phyloP scores from a whole-genome alignment of 2,888 invertebrate genomes.

The Luperina testacea region DNA sequence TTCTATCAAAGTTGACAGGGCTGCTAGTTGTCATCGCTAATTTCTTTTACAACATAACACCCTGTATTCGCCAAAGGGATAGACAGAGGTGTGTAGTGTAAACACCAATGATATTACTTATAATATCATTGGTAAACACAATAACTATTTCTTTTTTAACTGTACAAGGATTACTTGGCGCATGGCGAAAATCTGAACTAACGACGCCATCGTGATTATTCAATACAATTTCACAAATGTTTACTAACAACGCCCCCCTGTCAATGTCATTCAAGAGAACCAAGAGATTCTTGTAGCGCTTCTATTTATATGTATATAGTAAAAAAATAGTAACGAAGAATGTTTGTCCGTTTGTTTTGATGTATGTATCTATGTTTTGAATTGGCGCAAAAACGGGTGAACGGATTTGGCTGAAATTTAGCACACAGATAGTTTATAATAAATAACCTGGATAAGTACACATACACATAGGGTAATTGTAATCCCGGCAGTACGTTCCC shows the following conservation, averaged over 20 bases:
- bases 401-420: background rate
- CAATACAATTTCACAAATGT: background rate
- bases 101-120: too few species aligned
- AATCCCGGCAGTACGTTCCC: too few species aligned
- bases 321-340: too few species aligned
- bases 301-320: background rate
- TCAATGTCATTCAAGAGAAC: background rate
- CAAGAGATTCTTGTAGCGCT: background rate
- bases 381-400: background rate
- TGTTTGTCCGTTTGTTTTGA: too few species aligned
- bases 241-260: background rate
- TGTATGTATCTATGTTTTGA: too few species aligned
- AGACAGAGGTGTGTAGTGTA: background rate
- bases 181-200: background rate
- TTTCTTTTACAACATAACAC: slow-evolving; percentile 32
- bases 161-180: background rate
- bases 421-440: too few species aligned
- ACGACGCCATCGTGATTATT: background rate
- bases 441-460: too few species aligned
- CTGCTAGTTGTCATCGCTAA: slow-evolving; percentile 47
- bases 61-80: background rate
- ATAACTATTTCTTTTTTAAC: background rate
- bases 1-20: slow-evolving; percentile 68
- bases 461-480: too few species aligned
- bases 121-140: too few species aligned